These are phyloP conservation scores for Bombus soroeensis DNA, from an alignment of 1,140 invertebrate genomes.

Conservation along the genomic window DNA sequence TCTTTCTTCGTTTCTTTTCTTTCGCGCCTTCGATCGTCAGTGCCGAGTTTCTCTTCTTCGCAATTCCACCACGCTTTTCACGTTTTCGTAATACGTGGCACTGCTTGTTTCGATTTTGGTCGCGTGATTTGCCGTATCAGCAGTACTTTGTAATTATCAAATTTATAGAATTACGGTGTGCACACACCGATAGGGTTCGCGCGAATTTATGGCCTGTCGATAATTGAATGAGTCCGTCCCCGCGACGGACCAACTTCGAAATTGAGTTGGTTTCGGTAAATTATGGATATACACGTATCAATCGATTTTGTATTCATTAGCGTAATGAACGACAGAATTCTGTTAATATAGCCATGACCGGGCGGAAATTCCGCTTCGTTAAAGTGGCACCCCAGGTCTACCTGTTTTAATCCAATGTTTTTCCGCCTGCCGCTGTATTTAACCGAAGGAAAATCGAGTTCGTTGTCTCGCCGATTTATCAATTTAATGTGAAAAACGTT, in stretches of 20 bases:
- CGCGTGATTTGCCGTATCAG: conserved; percentile 19
- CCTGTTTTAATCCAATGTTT: neutral
- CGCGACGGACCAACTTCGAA: conserved; percentile 11
- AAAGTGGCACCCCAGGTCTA: neutral
- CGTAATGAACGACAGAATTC: conserved; percentile 22
- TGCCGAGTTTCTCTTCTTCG: neutral
- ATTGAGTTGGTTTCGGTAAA: conserved; percentile 42
- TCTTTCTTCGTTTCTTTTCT: neutral
- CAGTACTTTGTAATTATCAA: conserved; percentile 24
- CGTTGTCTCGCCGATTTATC: neutral
- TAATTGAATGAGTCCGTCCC: conserved; percentile 36
- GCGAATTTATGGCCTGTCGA: conserved; percentile 30
- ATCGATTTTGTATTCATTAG: conserved; percentile 33
- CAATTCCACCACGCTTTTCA: neutral
- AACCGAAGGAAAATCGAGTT: conserved; percentile 5
- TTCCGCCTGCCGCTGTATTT: neutral
- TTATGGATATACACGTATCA: conserved; percentile 31
- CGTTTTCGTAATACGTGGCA: neutral
- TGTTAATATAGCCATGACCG: neutral
- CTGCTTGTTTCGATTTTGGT: neutral
- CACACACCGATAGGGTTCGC: neutral
- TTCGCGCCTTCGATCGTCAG: neutral
- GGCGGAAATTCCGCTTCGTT: neutral
- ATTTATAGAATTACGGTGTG: conserved; percentile 7
- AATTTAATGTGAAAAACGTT: conserved; percentile 23